Conservation (phyloP, 2,113 vertebrate species). For the Myotis brandtii region DNA sequence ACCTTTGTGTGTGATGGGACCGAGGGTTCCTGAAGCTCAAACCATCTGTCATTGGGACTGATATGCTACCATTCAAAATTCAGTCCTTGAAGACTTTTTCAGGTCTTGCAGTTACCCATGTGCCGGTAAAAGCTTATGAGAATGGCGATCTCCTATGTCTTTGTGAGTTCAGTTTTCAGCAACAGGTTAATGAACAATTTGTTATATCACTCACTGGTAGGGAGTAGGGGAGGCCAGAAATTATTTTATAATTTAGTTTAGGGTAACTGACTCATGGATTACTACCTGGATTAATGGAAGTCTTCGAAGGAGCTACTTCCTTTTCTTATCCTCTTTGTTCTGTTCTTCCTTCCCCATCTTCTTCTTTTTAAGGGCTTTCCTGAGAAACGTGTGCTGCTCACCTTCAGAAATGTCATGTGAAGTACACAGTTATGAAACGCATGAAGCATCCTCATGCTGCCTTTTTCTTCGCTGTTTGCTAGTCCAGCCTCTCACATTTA, state of each 20-base stretch:
- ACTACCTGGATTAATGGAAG: not conserved
- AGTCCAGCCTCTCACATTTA: not conserved
- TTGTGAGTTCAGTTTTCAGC: not conserved
- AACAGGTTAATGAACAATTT: not conserved
- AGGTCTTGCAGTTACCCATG: not conserved
- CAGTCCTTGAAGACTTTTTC: not conserved
- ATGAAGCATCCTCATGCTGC: not conserved
- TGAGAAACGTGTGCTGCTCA: not conserved
- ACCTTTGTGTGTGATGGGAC: not conserved
- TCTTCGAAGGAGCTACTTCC: not conserved
- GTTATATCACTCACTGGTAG: not conserved
- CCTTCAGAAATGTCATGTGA: not conserved
- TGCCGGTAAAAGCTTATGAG: not conserved
- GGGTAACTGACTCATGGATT: not conserved
- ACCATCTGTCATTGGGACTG: not conserved
- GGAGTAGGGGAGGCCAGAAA: not conserved
- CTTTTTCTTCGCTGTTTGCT: not conserved
- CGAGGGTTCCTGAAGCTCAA: not conserved
- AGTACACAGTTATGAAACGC: not conserved
- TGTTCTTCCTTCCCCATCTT: not conserved
- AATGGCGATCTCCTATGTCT: not conserved
- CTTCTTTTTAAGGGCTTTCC: not conserved
- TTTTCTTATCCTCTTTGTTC: not conserved
- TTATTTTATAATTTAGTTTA: slow-evolving; percentile 9
- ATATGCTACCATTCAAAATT: not conserved